Conservation (phyloP, 2,113 vertebrate genomes). For the Microcebus murinus region DNA sequence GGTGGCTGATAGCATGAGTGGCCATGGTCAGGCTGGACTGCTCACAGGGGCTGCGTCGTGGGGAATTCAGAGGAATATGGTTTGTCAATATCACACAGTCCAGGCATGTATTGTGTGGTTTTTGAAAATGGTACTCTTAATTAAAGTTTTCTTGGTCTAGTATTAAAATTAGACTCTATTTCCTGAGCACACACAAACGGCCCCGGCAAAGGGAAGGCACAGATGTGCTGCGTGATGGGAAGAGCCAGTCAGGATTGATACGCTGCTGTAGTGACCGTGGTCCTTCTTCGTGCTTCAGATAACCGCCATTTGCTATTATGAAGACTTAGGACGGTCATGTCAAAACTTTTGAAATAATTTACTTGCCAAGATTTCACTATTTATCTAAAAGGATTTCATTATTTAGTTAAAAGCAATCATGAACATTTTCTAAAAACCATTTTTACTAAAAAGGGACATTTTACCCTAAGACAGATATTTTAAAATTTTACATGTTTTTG, state of each 20-base stretch:
- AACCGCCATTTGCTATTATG: not conserved
- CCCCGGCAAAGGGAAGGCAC: not conserved
- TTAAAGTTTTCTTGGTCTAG: not conserved
- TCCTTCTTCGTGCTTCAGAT: not conserved
- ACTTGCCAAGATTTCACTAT: not conserved
- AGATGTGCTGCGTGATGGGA: not conserved
- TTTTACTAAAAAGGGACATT: not conserved
- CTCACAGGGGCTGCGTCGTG: fast-evolving
- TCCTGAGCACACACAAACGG: slow-evolving; percentile 1
- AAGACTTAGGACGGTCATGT: not conserved
- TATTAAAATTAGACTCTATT: slow-evolving; percentile 57
- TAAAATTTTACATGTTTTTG: not conserved
- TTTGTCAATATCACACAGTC: not conserved
- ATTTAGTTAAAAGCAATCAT: not conserved
- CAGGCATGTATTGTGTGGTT: not conserved
- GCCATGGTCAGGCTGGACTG: fast-evolving
- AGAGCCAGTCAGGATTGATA: not conserved
- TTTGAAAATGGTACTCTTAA: not conserved
- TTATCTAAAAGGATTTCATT: slow-evolving; percentile 24
- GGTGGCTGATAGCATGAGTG: fast-evolving
- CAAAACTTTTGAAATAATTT: slow-evolving; percentile 38
- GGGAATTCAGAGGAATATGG: not conserved
- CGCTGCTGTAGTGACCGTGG: not conserved
- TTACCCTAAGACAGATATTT: not conserved
- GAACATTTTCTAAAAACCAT: not conserved